Base-by-base conservation (phyloP, 2,888 invertebrate species). In the Adelphocoris suturalis region DNA sequence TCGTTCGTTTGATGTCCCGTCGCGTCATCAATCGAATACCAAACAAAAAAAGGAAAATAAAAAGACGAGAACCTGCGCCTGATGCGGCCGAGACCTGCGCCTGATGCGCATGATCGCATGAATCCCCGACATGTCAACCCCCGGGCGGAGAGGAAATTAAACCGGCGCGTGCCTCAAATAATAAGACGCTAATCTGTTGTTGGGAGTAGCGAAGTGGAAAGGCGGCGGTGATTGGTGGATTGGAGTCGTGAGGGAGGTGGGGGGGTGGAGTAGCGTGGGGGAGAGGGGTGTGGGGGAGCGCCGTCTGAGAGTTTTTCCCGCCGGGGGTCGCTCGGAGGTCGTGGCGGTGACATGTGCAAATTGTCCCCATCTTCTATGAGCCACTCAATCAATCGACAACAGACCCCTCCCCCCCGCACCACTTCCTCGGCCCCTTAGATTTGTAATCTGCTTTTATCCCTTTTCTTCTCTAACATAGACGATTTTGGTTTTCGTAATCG, bases 341-440 rank as follows among this genome's bases (percentile, higher is more conserved):
- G 46, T 86, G 86, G 27, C 75, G 68, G 86, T 86, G 86, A 86
- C 86, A 86, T 86, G 86, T 86, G 86, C 86, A 86, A 86, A 86
- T 86, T 86, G 86, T 86, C 86, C 61, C 86, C 86, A 86, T 75
- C 86, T 75, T 82, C 82, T 82, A 82, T 82, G 82, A 52, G 52
- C 52, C 86, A 55, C 85, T 86, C 86, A 86, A 86, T 86, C 86
- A 86, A 86, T 86, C 86, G 75, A 75, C 75, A 86, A 47, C 86
- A 86, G 86, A 86, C 86, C 19, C 52, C 52, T 55, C 19, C 23
- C 4, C 46, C 46, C 48, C 11, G 3, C 11, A 5, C n/a, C 28
- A 4, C 19, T 52, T 23, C 82, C 7, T 80, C 81, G 37, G 19
- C 47, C 81, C 81, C 46, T 81, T 47, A 7, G 52, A 19, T 52